Evolutionary conservation across 2,888 invertebrate genomes (phyloP), one percentile per base, ranked within the genome.

Genomic region (Anoncus sp.): DNA sequence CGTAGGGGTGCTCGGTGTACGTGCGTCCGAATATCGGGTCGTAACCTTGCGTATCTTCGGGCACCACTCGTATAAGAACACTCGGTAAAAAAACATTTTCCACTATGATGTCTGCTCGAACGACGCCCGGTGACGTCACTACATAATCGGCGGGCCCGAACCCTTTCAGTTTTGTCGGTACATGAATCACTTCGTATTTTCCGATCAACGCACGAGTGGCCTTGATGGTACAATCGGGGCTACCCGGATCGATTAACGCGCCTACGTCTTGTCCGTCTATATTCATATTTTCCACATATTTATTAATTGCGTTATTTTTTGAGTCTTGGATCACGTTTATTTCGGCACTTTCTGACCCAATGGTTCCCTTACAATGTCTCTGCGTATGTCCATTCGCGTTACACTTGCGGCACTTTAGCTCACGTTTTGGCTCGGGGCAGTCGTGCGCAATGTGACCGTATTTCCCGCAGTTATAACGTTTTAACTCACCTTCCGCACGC

Each of bases 161-260:
- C 0, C 62, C 57, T 27, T 72, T 72, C 5, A 72, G 20, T 1
- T 12, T n/a, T 12, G n/a, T 31, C 16, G 45, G 35, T 1, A 14
- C 12, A 9, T 5, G 10, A 7, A 12, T 14, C 35, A 57, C 47
- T 3, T 18, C n/a, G 9, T 57, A 57, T n/a, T 35, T 45, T n/a
- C 47, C 57, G 0, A 14, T 35, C 16, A 57, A 3, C 43, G 60
- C 66, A 43, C 18, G 18, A 16, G 60, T 63, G 9, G 63, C 47
- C 12, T 63, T 66, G 2, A 79, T 72, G 0, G 73, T 76, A 10
- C 75, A 79, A 4, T 55, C 71, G 14, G 75, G 60, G 16, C 79
- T 79, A 1, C 75, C 75, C 3, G 72, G 38, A 22, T 79, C 75
- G 3, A 79, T 72, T 20, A 79, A 62, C 40, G 67, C 67, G 14